Evolutionary conservation across 2,113 vertebrate genomes (phyloP).

Genomic region (Sinocyclocheilus rhinocerous): DNA sequence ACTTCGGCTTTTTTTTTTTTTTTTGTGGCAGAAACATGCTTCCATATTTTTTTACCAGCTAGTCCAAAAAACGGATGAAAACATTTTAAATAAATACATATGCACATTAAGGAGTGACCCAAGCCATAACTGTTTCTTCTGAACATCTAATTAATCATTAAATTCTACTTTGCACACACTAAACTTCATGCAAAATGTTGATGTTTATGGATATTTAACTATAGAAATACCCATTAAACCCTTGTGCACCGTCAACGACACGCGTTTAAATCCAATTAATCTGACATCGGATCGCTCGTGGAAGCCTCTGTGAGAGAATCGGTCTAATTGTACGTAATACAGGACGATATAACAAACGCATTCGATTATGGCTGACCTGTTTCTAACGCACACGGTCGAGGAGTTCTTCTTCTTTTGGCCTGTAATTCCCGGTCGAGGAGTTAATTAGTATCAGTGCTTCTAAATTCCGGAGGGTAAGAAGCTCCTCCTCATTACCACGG

Average conservation of each 20-base stretch:
- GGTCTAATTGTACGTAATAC: conserved; percentile 75
- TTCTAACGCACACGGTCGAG: conserved; percentile 61
- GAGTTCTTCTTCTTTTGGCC: too few species aligned
- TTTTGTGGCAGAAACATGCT: too few species aligned
- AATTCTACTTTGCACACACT: too few species aligned
- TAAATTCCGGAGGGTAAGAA: conserved; percentile 70
- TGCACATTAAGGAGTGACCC: too few species aligned
- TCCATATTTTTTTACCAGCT: too few species aligned
- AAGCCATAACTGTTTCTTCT: too few species aligned
- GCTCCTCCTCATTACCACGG: conserved; percentile 69
- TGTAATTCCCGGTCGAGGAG: conserved; percentile 61
- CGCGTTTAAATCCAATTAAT: conserved; percentile 79
- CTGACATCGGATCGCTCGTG: conserved; percentile 72
- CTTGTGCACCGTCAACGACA: conserved; percentile 51
- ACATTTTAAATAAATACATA: too few species aligned
- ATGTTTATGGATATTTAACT: not conserved
- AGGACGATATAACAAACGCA: conserved; percentile 75
- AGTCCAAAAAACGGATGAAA: too few species aligned
- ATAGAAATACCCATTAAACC: not conserved
- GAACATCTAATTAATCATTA: not conserved
- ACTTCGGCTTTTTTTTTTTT: too few species aligned
- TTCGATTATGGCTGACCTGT: conserved; percentile 78
- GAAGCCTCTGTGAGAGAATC: conserved; percentile 69
- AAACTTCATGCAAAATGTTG: not conserved
- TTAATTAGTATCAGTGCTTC: conserved; percentile 68